A percentile compares a stretch with the other conserved stretches of the same genome.
Evolutionary conservation across 2,797 vertebrate genomes (phyloP).

Genomic region (Trematomus bernacchii): DNA sequence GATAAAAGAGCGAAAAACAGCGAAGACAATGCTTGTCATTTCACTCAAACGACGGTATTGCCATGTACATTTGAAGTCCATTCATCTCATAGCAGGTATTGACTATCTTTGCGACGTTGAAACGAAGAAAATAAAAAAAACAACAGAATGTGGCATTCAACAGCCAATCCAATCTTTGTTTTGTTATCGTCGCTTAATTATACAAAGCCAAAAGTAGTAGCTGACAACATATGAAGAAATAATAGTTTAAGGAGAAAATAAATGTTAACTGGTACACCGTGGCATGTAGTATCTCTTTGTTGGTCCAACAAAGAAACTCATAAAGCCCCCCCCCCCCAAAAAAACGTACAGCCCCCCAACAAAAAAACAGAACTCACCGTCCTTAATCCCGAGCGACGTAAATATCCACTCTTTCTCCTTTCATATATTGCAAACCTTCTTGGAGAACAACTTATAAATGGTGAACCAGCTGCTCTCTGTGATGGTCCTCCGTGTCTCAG

Average conservation of each 20-base stretch:
- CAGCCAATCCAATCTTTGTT: neutral
- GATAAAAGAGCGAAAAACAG: slow-evolving; percentile 17
- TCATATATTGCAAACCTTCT: slow-evolving; percentile 59
- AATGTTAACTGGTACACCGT: neutral
- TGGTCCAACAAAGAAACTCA: slow-evolving; percentile 66
- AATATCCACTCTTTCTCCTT: slow-evolving; percentile 43
- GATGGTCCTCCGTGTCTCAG: slow-evolving; percentile 38
- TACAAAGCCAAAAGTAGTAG: neutral
- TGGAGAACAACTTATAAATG: slow-evolving; percentile 6
- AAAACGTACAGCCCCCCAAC: neutral
- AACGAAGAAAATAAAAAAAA: neutral
- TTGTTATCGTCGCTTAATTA: neutral
- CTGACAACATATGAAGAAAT: accelerated
- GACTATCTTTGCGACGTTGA: neutral
- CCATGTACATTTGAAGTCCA: neutral
- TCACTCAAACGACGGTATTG: accelerated
- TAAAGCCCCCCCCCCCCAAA: neutral
- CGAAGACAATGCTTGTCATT: slow-evolving; percentile 4
- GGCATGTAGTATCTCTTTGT: slow-evolving; percentile 28
- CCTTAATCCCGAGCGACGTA: slow-evolving; percentile 42
- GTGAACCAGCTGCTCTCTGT: slow-evolving; percentile 19
- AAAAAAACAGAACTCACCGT: slow-evolving; percentile 57
- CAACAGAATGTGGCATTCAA: neutral
- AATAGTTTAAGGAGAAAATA: neutral
- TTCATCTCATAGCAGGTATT: neutral